Percentiles rank a stretch among this genome's conserved stretches.
These are phyloP conservation scores for Hemicentrotus pulcherrimus DNA, from an alignment of 35 echinoderm and acorn worm species.

Conservation along the genomic window DNA sequence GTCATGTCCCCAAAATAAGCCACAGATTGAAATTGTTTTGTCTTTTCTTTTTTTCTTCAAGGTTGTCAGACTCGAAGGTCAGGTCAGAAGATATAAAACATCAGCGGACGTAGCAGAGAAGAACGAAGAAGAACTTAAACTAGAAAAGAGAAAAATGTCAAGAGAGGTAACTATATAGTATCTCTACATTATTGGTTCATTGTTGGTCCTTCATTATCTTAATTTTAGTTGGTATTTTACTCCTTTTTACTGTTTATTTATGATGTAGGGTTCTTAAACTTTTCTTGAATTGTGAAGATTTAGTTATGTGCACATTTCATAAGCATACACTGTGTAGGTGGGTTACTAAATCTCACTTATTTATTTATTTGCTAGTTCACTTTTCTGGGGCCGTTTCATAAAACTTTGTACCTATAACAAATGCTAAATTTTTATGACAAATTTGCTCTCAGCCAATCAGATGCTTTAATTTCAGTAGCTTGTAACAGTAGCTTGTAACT, in stretches of 20 bases:
- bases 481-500: no score
- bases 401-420: no score
- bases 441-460: no score
- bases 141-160: constrained; percentile 83
- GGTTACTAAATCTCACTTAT: not conserved
- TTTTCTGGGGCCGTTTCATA: no score
- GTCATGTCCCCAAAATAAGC: no score
- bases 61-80: constrained; percentile 86
- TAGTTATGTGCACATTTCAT: not conserved
- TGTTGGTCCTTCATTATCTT: no score
- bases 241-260: not conserved
- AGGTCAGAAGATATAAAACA: constrained; percentile 86
- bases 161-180: constrained; percentile 78
- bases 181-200: not conserved
- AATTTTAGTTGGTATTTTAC: not conserved
- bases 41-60: constrained; percentile 46
- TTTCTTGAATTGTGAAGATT: not conserved
- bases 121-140: constrained; percentile 88
- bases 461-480: no score
- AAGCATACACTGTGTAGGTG: not conserved
- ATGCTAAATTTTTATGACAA: no score
- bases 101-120: constrained; percentile 74
- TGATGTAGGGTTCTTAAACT: not conserved
- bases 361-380: not conserved
- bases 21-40: no score